Evolutionary conservation across 1,140 invertebrate genomes (phyloP).

Genomic region (Drosophila varians): DNA sequence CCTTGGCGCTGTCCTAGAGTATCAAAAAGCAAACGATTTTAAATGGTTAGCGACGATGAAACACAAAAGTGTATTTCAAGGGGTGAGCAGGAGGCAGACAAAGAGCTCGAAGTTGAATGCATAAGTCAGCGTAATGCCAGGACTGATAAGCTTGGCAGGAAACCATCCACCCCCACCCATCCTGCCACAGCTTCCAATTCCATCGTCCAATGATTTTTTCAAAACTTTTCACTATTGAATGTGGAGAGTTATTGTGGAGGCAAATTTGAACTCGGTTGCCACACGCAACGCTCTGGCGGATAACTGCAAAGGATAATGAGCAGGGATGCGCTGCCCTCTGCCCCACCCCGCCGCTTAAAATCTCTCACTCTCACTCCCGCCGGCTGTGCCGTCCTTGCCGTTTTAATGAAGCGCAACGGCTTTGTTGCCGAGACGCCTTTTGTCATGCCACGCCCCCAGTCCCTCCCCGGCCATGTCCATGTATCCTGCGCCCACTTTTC

Average conservation of each 20-base stretch:
- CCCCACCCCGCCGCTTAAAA: not conserved
- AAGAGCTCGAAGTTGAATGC: slow-evolving; percentile 39
- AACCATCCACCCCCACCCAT: slow-evolving; percentile 21
- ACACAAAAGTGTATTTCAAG: slow-evolving; percentile 43
- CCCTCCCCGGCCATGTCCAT: not conserved
- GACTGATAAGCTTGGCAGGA: slow-evolving; percentile 70
- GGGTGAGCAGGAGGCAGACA: slow-evolving; percentile 13
- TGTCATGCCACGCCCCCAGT: slow-evolving; percentile 5
- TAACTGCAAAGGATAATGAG: slow-evolving; percentile 74
- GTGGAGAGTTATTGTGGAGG: slow-evolving; percentile 27
- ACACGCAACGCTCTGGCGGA: slow-evolving; percentile 51
- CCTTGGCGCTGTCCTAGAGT: slow-evolving; percentile 10
- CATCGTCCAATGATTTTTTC: not conserved
- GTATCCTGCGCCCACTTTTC: slow-evolving; percentile 11
- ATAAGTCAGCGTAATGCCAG: slow-evolving; percentile 56
- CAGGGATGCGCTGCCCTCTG: slow-evolving; percentile 16
- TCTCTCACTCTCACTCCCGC: not conserved
- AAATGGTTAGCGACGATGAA: slow-evolving; percentile 51
- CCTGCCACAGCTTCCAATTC: not conserved
- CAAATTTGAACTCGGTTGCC: slow-evolving; percentile 63
- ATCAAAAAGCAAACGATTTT: slow-evolving; percentile 35
- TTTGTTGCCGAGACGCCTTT: slow-evolving; percentile 62
- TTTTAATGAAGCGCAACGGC: slow-evolving; percentile 81
- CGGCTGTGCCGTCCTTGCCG: slow-evolving; percentile 59
- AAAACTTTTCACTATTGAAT: slow-evolving; percentile 58